Evolutionary conservation across 2,113 vertebrate genomes (phyloP).

Genomic region (Burhinus oedicnemus): DNA sequence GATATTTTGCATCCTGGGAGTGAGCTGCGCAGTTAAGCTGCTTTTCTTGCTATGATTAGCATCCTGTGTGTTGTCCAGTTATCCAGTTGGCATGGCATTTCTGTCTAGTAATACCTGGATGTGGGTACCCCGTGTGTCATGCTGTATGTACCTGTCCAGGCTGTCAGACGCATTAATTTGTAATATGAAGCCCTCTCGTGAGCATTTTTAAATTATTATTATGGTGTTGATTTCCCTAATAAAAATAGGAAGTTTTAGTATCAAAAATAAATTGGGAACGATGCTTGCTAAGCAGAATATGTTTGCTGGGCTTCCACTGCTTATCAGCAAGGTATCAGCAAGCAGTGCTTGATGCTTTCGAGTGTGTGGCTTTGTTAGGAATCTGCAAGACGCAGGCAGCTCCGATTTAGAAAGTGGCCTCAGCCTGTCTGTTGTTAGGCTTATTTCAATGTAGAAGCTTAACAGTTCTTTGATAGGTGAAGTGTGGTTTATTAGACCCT

Average conservation of each 20-base stretch:
- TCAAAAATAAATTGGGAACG: background rate
- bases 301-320: background rate
- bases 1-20: background rate
- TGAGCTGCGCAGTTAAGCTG: background rate
- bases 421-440: background rate
- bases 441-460: background rate
- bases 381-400: background rate
- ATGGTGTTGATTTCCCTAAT: background rate
- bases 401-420: background rate
- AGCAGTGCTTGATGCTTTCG: background rate
- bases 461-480: background rate
- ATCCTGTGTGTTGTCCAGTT: background rate
- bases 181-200: no score
- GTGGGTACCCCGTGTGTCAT: background rate
- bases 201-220: background rate
- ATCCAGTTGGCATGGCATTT: background rate
- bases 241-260: background rate
- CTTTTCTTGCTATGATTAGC: background rate
- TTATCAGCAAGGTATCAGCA: background rate
- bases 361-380: background rate
- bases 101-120: background rate
- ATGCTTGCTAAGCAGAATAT: background rate
- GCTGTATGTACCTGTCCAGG: background rate
- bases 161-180: background rate
- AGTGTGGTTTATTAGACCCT: background rate